Percentiles rank a stretch among this genome's conserved stretches.
These are phyloP conservation scores for Kryphioiulus occultus DNA, from an alignment of 2,888 invertebrate genomes.

Conservation along the genomic window DNA sequence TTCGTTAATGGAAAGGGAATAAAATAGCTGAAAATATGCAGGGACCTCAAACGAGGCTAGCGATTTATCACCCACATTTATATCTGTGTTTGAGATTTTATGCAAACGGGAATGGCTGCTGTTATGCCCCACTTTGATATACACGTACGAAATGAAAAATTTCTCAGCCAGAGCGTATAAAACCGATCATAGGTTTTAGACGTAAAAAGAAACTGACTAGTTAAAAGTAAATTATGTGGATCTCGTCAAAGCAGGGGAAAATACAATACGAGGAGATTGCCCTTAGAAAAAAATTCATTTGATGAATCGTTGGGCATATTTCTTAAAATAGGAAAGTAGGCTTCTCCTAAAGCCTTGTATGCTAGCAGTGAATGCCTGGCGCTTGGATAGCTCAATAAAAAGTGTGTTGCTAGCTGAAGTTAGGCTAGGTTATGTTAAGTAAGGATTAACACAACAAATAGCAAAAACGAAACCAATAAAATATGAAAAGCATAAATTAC, in stretches of 20 bases:
- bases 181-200: neutral
- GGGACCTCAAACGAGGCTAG: constrained; percentile 8
- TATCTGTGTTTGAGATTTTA: neutral
- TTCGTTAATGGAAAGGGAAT: constrained; percentile 37
- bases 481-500: no score
- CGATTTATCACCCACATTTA: neutral
- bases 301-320: neutral
- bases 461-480: no score
- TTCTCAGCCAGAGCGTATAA: neutral
- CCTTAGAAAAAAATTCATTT: neutral
- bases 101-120: neutral
- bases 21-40: neutral
- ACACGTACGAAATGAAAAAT: neutral
- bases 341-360: no score
- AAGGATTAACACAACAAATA: no score
- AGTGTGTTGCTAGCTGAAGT: no score
- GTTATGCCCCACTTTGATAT: neutral
- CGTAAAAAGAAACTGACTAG: no score
- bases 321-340: no score
- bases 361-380: no score
- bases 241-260: neutral
- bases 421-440: no score
- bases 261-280: neutral
- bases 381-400: no score
- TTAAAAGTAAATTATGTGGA: neutral